Conservation (phyloP, 2,797 vertebrate species). For the Australoheros facetus region DNA sequence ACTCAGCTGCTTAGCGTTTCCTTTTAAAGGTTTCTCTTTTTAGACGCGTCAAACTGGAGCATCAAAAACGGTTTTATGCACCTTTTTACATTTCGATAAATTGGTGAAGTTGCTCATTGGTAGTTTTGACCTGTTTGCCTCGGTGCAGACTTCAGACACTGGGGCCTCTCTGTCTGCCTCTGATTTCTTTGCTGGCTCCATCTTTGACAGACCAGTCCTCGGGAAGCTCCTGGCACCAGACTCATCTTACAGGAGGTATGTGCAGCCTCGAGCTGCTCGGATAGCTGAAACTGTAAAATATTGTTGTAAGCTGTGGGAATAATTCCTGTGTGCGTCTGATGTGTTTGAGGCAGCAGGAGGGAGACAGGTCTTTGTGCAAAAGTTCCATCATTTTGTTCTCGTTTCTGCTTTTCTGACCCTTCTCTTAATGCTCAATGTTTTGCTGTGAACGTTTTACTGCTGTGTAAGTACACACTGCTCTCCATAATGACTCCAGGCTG, state of each 20-base stretch:
- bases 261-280: constrained; percentile 20
- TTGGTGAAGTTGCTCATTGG: background rate
- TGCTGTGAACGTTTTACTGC: constrained; percentile 46
- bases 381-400: constrained; percentile 7
- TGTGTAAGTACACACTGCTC: constrained; percentile 32
- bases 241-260: constrained; percentile 33
- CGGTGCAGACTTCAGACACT: constrained; percentile 13
- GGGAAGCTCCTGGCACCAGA: constrained; percentile 49
- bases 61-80: background rate
- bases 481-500: constrained; percentile 66
- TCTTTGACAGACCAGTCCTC: constrained; percentile 27
- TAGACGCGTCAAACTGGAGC: background rate
- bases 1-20: background rate
- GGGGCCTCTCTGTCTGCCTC: constrained; percentile 49
- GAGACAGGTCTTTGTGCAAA: constrained; percentile 19
- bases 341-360: constrained; percentile 20
- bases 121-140: background rate
- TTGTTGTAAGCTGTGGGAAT: constrained; percentile 54
- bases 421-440: constrained; percentile 20
- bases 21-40: background rate
- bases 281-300: constrained; percentile 42
- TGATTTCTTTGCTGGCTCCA: constrained; percentile 40
- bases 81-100: background rate
- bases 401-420: background rate
- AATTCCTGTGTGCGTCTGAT: constrained; percentile 21